phyloP scores from a whole-genome alignment of 1,140 invertebrate genomes.

The Drosophila obscura region DNA sequence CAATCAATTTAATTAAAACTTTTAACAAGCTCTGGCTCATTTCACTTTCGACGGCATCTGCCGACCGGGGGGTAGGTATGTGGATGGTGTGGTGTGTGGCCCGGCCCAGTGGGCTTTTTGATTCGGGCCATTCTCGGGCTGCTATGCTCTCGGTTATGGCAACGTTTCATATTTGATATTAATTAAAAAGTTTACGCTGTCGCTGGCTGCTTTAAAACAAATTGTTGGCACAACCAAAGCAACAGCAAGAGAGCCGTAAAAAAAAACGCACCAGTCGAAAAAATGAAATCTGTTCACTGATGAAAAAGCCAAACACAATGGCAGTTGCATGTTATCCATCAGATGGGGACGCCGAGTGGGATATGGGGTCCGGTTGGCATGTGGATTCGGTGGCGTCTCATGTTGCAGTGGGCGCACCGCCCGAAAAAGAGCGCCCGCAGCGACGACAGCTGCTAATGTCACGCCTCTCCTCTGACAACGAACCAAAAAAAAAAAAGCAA shows the following conservation, averaged over 20 bases:
- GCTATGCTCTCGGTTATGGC: slow-evolving; percentile 45
- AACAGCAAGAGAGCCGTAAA: slow-evolving; percentile 20
- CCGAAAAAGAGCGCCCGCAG: slow-evolving; percentile 43
- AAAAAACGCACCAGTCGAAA: slow-evolving; percentile 26
- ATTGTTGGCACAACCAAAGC: slow-evolving; percentile 60
- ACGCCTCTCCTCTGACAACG: slow-evolving; percentile 61
- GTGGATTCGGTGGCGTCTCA: slow-evolving; percentile 20
- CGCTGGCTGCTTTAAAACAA: slow-evolving; percentile 66
- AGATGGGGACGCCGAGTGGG: slow-evolving; percentile 13
- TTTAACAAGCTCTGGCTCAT: slow-evolving; percentile 77
- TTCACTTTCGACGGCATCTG: slow-evolving; percentile 65
- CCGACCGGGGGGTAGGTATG: slow-evolving; percentile 3
- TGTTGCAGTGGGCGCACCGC: slow-evolving; percentile 35
- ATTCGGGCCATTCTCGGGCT: slow-evolving; percentile 25
- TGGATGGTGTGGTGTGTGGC: not conserved
- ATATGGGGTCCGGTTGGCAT: slow-evolving; percentile 1
- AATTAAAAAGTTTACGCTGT: slow-evolving; percentile 78
- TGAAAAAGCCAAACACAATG: slow-evolving; percentile 67
- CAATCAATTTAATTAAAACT: slow-evolving; percentile 82
- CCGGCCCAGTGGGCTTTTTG: slow-evolving; percentile 12
- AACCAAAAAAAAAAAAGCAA: slow-evolving; percentile 17
- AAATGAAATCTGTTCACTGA: slow-evolving; percentile 46
- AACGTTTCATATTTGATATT: slow-evolving; percentile 82
- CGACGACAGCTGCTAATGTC: slow-evolving; percentile 72
- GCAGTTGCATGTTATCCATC: slow-evolving; percentile 66